Percentiles rank a stretch among this genome's conserved stretches.
Evolutionary conservation across 2,888 invertebrate species (phyloP).

Genomic region (Harpalus rubripes): DNA sequence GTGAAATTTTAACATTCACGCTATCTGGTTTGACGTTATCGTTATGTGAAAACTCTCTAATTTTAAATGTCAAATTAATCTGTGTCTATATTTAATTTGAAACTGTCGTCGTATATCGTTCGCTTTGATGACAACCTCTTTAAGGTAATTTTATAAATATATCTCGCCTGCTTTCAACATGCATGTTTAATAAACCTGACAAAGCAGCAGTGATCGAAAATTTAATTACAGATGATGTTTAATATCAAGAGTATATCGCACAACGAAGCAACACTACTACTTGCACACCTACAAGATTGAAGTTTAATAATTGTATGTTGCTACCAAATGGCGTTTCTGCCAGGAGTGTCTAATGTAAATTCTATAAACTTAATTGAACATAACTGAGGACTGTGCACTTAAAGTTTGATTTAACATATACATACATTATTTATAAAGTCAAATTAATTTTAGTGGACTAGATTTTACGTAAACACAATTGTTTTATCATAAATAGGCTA

Average conservation of each 20-base stretch:
- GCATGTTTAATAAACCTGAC: slow-evolving; percentile 6
- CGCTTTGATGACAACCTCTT: not conserved
- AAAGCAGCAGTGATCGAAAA: slow-evolving; percentile 17
- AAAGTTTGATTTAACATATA: not conserved
- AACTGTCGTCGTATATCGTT: no score
- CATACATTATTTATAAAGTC: no score
- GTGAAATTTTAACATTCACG: no score
- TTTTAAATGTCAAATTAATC: no score
- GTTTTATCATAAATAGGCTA: no score
- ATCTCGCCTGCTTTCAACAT: not conserved
- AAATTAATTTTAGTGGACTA: no score
- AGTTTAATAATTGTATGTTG: slow-evolving; percentile 18
- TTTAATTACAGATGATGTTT: slow-evolving; percentile 35
- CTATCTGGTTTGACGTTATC: no score
- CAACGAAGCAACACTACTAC: not conserved
- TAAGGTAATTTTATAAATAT: not conserved
- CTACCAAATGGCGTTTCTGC: not conserved
- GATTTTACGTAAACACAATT: no score
- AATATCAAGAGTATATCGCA: not conserved
- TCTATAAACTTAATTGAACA: slow-evolving; percentile 13
- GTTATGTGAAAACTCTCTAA: no score
- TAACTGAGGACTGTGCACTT: slow-evolving; percentile 4
- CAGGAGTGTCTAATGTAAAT: slow-evolving; percentile 26
- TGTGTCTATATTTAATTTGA: no score
- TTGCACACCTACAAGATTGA: slow-evolving; percentile 4